Evolutionary conservation across 2,888 invertebrate species (phyloP), one percentile per base, ranked within the genome.

Genomic region (Amorpha juglandis): DNA sequence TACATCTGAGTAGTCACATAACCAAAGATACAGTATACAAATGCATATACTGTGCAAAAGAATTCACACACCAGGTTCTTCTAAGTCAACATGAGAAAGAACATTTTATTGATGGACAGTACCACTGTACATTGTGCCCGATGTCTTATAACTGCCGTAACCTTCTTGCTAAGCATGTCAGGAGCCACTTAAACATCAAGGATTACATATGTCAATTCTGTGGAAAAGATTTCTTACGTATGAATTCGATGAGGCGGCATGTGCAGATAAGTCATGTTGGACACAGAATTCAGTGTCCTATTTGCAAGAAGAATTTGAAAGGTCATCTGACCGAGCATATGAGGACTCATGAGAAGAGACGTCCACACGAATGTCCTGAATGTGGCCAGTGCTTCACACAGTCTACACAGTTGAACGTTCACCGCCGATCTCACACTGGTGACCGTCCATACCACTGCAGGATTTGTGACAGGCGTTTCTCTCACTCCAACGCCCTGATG

Each of bases 401-500:
- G 81, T 95, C 97, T 69, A 97, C 97, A 0, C 98, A 98, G 81
- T 86, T 97, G 71, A 97, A 96, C 12, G 97, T 98, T 0, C 98
- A 98, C 76, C 95, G 96, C 80, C 94, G 98, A 16, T 96, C 96
- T n/a, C 98, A 98, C 80, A 96, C 97, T 0, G 98, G 98, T 0
- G 97, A 96, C 73, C 94, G 97, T 64, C 98, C 98, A 0, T 98
- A 97, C 81, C 93, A 95, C 19, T 98, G 98, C 86, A 95, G 95
- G 75, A 97, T 98, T 67, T 97, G 97, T 82, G 94, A 95, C 89
- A 95, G 96, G 71, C 95, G 96, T 0, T 98, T 98, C 82, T 96
- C 97, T 0, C 97, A 98, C 87, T 97, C 97, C 0, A 97, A 97
- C 14, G 97, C 97, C 0, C 91, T 98, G 7, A 97, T 97, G 89